Conservation (phyloP, 2,797 vertebrate species). For the Dermochelys coriacea region DNA sequence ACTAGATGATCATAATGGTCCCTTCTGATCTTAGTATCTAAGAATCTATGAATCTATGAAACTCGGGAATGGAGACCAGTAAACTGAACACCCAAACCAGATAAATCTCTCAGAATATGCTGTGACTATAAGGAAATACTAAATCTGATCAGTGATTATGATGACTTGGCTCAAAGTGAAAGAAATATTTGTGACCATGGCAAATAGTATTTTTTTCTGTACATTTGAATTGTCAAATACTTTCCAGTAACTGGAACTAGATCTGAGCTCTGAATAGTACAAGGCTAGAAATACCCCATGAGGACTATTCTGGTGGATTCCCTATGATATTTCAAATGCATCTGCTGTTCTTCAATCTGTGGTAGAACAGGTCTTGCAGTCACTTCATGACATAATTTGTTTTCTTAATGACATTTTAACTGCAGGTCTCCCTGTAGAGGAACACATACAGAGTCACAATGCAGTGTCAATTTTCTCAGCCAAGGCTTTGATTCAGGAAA, state of each 20-base stretch:
- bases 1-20: too few relatives aligned
- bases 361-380: neutral
- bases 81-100: constrained; percentile 8
- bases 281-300: neutral
- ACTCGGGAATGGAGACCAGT: neutral
- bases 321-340: neutral
- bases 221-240: constrained; percentile 10
- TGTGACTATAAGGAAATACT: neutral
- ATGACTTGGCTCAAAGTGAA: constrained; percentile 44
- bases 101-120: constrained; percentile 14
- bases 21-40: too few relatives aligned
- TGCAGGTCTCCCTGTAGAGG: neutral
- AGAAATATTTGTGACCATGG: neutral
- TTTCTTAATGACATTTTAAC: neutral
- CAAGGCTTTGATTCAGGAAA: neutral
- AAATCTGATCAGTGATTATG: constrained; percentile 19
- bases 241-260: neutral
- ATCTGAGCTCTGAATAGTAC: neutral
- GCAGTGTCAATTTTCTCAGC: neutral
- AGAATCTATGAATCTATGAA: too few relatives aligned
- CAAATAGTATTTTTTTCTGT: constrained; percentile 30
- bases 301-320: neutral
- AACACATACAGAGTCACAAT: neutral
- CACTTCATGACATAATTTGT: neutral
- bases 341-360: neutral